Percentiles rank a stretch among this genome's conserved stretches.
phyloP scores from a whole-genome alignment of 1,140 invertebrate species.

The Hyles euphorbiae region DNA sequence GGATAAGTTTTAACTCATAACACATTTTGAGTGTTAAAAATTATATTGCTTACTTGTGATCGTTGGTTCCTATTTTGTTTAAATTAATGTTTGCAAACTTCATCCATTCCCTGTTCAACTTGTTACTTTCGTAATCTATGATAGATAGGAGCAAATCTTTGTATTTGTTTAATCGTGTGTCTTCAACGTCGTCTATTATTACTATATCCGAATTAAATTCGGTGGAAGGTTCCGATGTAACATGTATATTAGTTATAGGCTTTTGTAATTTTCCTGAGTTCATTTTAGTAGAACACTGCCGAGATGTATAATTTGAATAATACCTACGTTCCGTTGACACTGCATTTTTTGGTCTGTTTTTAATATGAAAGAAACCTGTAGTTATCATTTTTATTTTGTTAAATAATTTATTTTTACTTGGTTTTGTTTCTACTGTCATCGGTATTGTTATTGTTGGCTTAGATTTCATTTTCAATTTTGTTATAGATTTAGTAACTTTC shows the following conservation, averaged over 20 bases:
- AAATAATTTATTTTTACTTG: not conserved
- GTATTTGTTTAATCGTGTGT: conserved; percentile 6
- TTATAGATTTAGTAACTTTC: too few species aligned
- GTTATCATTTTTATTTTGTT: conserved; percentile 8
- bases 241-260: not conserved
- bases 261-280: too few species aligned
- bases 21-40: not conserved
- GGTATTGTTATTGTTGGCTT: not conserved
- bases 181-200: conserved; percentile 20
- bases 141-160: conserved; percentile 34
- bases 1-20: too few species aligned
- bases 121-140: conserved; percentile 37
- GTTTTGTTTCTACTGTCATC: not conserved
- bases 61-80: too few species aligned
- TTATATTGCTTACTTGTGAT: not conserved
- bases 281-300: too few species aligned
- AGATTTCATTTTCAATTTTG: too few species aligned
- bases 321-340: too few species aligned
- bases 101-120: conserved; percentile 36
- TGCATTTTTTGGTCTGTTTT: not conserved
- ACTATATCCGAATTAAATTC: conserved; percentile 14
- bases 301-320: too few species aligned
- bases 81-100: conserved; percentile 12
- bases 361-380: conserved; percentile 1
- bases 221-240: conserved; percentile 2